Conservation (phyloP, 2,797 vertebrate species). For the Rousettus madagascariensis region DNA sequence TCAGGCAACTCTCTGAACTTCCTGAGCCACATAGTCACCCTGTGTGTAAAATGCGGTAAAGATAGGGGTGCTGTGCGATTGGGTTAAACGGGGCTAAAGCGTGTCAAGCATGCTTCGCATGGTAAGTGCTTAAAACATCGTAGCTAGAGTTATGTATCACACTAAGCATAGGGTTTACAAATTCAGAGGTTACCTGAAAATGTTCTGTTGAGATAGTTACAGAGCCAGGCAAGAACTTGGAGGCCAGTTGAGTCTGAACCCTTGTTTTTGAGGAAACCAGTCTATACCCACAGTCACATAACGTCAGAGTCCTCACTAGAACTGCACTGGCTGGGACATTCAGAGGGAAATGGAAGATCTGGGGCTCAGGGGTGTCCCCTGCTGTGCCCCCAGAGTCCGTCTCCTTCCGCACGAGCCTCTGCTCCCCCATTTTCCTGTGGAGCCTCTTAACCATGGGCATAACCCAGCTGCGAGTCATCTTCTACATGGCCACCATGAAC, state of each 20-base stretch:
- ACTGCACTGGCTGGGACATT: accelerated
- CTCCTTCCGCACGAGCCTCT: constrained; percentile 89
- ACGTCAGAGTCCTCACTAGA: neutral
- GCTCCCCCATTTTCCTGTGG: constrained; percentile 94
- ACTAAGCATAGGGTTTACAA: accelerated
- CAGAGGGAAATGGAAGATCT: neutral
- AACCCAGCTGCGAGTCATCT: constrained; percentile 94
- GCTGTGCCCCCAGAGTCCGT: constrained; percentile 77
- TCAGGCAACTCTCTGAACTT: neutral
- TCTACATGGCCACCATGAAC: constrained; percentile 96
- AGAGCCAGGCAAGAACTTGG: neutral
- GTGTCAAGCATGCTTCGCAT: neutral
- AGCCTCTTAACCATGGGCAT: constrained; percentile 94
- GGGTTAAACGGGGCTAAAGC: neutral
- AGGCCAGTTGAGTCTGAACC: neutral
- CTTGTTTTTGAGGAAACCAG: neutral
- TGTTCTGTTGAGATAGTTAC: neutral
- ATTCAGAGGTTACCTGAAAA: neutral
- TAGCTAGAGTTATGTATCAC: neutral
- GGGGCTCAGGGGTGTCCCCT: neutral
- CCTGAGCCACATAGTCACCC: neutral
- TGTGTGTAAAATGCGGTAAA: neutral
- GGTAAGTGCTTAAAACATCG: neutral
- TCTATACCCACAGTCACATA: neutral
- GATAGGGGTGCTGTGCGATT: neutral